A percentile compares a stretch with the other conserved stretches of the same genome.
Conservation (phyloP, 2,797 vertebrate genomes). For the Peromyscus eremicus region DNA sequence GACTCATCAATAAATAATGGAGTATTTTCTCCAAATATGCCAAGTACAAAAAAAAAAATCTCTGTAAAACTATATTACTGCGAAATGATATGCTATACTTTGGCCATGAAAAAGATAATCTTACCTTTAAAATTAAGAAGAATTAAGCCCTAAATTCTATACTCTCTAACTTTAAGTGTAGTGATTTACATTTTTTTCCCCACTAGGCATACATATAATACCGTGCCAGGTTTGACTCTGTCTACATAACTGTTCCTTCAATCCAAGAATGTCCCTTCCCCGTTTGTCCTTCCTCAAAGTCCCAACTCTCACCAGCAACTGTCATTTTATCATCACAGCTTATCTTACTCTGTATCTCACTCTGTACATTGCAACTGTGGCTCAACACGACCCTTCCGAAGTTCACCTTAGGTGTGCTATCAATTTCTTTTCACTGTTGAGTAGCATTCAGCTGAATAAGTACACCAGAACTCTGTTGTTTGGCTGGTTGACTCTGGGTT, state of each 20-base stretch:
- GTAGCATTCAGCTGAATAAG: not conserved
- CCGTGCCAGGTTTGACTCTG: not conserved
- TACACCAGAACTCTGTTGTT: too few relatives aligned
- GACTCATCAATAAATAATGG: too few relatives aligned
- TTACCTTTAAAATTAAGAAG: not conserved
- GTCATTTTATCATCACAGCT: not conserved
- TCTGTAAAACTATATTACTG: not conserved
- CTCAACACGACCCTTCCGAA: not conserved
- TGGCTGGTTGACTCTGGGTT: not conserved
- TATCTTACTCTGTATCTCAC: not conserved
- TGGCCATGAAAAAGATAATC: not conserved
- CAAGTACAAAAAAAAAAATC: not conserved
- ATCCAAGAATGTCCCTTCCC: not conserved
- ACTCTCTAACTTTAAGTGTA: not conserved
- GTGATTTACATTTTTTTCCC: not conserved
- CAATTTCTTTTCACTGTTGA: not conserved
- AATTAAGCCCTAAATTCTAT: not conserved
- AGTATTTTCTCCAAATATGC: too few relatives aligned
- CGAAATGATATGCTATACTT: not conserved
- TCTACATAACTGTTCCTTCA: not conserved
- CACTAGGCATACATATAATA: not conserved
- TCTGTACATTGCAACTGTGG: not conserved
- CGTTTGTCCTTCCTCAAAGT: not conserved
- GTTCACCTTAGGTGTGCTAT: not conserved
- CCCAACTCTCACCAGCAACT: not conserved